Conservation (phyloP, 35 echinoderm and acorn worm species). For the Patiria miniata region DNA sequence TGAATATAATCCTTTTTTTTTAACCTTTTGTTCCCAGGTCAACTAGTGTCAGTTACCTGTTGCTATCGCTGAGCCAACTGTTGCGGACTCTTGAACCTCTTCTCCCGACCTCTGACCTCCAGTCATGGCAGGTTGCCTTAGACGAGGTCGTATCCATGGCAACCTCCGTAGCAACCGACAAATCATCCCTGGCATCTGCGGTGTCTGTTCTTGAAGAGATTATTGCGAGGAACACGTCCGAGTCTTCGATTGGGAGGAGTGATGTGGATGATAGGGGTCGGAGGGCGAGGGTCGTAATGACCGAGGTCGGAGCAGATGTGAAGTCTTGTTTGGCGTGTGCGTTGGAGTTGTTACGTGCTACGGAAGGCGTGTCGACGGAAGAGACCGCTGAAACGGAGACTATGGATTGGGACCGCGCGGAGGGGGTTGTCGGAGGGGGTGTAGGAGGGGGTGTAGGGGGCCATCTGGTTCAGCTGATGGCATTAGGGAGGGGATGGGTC, state of each 20-base stretch:
- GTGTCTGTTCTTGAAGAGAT: neutral
- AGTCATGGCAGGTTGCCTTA: neutral
- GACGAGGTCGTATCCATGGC: neutral
- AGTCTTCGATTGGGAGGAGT: neutral
- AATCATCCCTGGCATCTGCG: neutral
- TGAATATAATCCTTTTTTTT: no score
- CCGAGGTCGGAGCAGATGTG: neutral
- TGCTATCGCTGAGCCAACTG: neutral
- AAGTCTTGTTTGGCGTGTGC: neutral
- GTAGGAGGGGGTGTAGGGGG: neutral
- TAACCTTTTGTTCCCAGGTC: neutral
- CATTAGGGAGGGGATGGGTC: constrained; percentile 55
- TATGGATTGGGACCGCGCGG: neutral
- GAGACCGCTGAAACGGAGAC: neutral
- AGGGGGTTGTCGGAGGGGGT: neutral
- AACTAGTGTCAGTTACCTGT: neutral
- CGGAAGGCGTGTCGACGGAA: neutral
- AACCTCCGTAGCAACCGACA: neutral
- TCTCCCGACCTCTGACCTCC: neutral
- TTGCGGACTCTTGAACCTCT: neutral
- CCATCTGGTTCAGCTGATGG: neutral
- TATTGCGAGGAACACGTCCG: neutral
- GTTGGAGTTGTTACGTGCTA: neutral
- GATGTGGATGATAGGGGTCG: neutral
- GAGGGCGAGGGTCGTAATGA: neutral